phyloP scores from a whole-genome alignment of 2,113 vertebrate species.

The Cebidichthys violaceus region DNA sequence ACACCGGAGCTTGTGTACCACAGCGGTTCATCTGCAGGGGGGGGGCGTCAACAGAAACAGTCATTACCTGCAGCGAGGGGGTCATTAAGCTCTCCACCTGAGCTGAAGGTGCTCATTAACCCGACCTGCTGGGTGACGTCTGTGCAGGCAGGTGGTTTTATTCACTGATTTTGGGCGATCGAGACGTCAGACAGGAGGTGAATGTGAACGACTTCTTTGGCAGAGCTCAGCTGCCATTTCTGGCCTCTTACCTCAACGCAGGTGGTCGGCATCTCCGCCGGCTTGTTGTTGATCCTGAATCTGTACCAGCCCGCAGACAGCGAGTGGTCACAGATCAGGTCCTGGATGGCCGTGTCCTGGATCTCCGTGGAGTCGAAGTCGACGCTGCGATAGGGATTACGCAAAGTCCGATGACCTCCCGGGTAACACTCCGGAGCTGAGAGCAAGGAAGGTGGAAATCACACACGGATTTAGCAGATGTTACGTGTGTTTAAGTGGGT shows the following conservation, averaged over 20 bases:
- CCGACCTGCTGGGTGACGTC: background rate
- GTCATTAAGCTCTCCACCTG: slow-evolving; percentile 43
- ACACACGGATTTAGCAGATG: background rate
- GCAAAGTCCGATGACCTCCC: slow-evolving; percentile 71
- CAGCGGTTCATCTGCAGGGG: slow-evolving; percentile 88
- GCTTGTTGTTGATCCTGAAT: slow-evolving; percentile 81
- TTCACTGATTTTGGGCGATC: background rate
- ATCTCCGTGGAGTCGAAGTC: slow-evolving; percentile 85
- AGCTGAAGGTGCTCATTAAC: slow-evolving; percentile 51
- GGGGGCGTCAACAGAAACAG: slow-evolving; percentile 13
- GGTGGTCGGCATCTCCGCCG: slow-evolving; percentile 84
- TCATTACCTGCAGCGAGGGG: slow-evolving; percentile 45
- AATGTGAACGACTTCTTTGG: background rate
- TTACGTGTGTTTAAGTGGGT: background rate
- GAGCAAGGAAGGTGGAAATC: background rate
- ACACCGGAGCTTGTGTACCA: slow-evolving; percentile 88
- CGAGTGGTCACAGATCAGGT: slow-evolving; percentile 84
- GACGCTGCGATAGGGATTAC: slow-evolving; percentile 75
- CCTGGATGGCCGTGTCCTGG: slow-evolving; percentile 84
- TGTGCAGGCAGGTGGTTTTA: background rate
- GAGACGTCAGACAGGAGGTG: background rate
- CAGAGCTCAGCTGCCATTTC: background rate
- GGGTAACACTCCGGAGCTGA: slow-evolving; percentile 82
- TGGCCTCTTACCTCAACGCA: slow-evolving; percentile 80
- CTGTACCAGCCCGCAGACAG: slow-evolving; percentile 82